Evolutionary conservation across 2,888 invertebrate species (phyloP).

Genomic region (Eugnorisma glareosa): DNA sequence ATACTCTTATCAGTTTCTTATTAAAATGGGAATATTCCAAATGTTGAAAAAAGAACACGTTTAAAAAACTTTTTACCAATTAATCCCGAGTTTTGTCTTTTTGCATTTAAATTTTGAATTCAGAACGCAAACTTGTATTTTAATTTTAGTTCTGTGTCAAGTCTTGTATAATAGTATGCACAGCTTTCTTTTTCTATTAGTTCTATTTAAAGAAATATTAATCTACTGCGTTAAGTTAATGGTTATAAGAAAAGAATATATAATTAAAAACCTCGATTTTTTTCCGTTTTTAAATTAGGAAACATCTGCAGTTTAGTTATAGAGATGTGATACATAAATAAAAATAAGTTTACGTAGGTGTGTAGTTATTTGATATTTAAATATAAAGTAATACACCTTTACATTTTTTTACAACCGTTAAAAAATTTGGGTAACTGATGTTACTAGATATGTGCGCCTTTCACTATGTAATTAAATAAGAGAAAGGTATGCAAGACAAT

Average conservation of each 20-base stretch:
- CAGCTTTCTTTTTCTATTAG: background rate
- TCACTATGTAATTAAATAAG: constrained; percentile 64
- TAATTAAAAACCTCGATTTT: background rate
- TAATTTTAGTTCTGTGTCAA: background rate
- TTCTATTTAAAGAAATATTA: background rate
- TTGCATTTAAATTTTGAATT: background rate
- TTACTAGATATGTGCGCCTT: constrained; percentile 52
- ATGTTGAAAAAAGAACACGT: background rate
- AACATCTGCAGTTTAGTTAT: background rate
- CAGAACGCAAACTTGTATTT: constrained; percentile 4
- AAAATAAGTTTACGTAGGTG: background rate
- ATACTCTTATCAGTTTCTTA: constrained; percentile 17
- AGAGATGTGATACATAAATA: background rate
- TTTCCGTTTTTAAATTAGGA: background rate
- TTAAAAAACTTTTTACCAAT: background rate
- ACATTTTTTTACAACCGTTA: constrained; percentile 39
- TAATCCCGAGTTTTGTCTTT: background rate
- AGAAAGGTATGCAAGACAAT: constrained; percentile 52
- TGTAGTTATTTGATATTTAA: background rate
- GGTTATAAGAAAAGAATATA: background rate
- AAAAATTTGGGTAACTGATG: constrained; percentile 33
- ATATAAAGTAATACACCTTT: background rate
- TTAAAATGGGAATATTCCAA: background rate
- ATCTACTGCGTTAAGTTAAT: background rate
- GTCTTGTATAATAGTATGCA: background rate